phyloP scores from a whole-genome alignment of 2,888 invertebrate genomes.

The Slavum lentiscoides region DNA sequence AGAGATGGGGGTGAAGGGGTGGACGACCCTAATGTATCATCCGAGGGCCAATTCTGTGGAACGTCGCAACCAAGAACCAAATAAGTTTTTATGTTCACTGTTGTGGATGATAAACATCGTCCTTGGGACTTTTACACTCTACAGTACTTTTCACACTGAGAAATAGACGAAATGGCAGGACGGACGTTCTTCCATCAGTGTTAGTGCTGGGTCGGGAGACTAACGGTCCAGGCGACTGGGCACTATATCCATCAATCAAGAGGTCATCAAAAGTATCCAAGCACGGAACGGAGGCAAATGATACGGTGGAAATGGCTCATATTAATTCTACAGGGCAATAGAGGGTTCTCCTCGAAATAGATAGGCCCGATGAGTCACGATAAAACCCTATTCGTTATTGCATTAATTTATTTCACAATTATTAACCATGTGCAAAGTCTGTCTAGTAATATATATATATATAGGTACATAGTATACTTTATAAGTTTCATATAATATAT shows the following conservation, averaged over 20 bases:
- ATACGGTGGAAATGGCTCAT: background rate
- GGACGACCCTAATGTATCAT: background rate
- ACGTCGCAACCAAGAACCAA: background rate
- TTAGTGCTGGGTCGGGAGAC: background rate
- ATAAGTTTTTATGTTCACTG: slow-evolving; percentile 1
- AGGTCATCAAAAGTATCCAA: too few species aligned
- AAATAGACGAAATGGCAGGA: background rate
- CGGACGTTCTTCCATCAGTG: background rate
- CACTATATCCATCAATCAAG: background rate
- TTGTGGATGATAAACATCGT: background rate
- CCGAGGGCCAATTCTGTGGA: too few species aligned
- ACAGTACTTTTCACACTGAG: background rate
- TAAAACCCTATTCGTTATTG: too few species aligned
- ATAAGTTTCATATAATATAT: too few species aligned
- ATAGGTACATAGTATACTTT: too few species aligned
- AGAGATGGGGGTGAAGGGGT: too few species aligned
- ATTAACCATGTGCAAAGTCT: too few species aligned
- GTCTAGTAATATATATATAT: too few species aligned
- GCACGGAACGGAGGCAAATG: background rate
- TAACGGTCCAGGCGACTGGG: background rate
- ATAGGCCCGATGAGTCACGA: background rate
- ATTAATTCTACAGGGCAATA: background rate
- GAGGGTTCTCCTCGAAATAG: background rate
- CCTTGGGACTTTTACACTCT: background rate
- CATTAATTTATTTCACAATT: too few species aligned